Percentiles rank a stretch among this genome's conserved stretches.
These are phyloP conservation scores for Calyptommatus sinebrachiatus DNA, from an alignment of 2,113 vertebrate genomes.

Conservation along the genomic window DNA sequence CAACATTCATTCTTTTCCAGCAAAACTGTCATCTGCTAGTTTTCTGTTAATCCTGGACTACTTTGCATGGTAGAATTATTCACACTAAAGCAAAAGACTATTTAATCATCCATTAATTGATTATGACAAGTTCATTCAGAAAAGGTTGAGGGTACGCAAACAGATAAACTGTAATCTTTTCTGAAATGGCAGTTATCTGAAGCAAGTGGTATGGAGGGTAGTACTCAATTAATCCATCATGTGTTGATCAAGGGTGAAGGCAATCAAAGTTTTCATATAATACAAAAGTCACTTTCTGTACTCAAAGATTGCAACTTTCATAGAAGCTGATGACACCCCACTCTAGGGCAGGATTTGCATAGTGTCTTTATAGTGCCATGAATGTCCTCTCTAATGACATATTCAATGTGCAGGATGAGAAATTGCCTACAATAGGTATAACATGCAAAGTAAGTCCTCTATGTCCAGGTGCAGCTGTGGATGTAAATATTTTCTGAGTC, in stretches of 20 bases:
- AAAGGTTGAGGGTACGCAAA: not conserved
- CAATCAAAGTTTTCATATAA: not conserved
- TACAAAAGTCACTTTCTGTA: not conserved
- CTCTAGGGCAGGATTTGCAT: too few relatives aligned
- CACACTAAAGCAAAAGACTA: slow-evolving; percentile 45
- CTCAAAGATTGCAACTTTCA: not conserved
- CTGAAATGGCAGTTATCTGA: slow-evolving; percentile 36
- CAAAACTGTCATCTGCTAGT: slow-evolving; percentile 24
- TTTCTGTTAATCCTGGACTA: slow-evolving; percentile 16
- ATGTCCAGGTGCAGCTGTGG: too few relatives aligned
- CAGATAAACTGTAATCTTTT: not conserved
- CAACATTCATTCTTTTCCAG: slow-evolving; percentile 41
- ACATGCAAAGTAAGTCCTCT: too few relatives aligned
- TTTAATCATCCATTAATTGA: slow-evolving; percentile 43
- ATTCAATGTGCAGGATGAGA: too few relatives aligned
- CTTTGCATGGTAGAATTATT: not conserved
- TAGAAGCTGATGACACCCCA: not conserved
- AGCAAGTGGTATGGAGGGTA: not conserved
- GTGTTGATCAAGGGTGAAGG: not conserved
- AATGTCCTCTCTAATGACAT: too few relatives aligned
- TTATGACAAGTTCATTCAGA: slow-evolving; percentile 11
- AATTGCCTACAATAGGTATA: too few relatives aligned
- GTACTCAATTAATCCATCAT: not conserved
- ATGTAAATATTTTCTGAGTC: too few relatives aligned
- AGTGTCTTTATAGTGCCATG: too few relatives aligned